Evolutionary conservation across 2,797 vertebrate species (phyloP).

Genomic region (Eulemur mongoz): DNA sequence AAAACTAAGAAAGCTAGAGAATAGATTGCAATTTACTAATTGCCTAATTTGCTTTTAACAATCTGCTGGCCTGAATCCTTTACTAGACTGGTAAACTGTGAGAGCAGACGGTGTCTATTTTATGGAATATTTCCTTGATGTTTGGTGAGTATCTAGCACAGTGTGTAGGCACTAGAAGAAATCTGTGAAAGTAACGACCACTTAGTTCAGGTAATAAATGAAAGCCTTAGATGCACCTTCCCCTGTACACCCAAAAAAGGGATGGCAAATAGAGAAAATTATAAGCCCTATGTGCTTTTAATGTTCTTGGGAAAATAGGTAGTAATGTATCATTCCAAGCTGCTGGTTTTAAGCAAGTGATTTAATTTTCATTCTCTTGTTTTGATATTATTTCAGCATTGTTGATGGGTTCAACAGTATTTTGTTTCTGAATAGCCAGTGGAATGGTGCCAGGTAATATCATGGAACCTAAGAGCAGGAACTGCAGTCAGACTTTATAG

Average conservation of each 20-base stretch:
- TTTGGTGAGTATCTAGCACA: neutral
- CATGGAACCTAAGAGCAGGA: neutral
- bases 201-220: neutral
- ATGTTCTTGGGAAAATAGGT: neutral
- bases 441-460: neutral
- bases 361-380: neutral
- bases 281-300: neutral
- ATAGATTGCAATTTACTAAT: constrained; percentile 42
- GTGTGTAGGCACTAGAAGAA: neutral
- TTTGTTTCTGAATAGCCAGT: neutral
- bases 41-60: neutral
- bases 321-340: neutral
- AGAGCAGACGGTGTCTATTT: no score
- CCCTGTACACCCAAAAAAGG: rapidly evolving
- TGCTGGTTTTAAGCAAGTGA: neutral
- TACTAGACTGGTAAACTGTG: neutral
- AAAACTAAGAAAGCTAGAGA: constrained; percentile 54
- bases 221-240: neutral
- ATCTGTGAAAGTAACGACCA: neutral
- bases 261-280: neutral
- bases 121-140: neutral
- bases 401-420: neutral
- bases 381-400: neutral
- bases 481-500: neutral
- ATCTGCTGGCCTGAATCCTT: neutral